Evolutionary conservation across 1,140 invertebrate species (phyloP), one percentile per base, ranked within the genome.

Genomic region (Trissolcus basalis): DNA sequence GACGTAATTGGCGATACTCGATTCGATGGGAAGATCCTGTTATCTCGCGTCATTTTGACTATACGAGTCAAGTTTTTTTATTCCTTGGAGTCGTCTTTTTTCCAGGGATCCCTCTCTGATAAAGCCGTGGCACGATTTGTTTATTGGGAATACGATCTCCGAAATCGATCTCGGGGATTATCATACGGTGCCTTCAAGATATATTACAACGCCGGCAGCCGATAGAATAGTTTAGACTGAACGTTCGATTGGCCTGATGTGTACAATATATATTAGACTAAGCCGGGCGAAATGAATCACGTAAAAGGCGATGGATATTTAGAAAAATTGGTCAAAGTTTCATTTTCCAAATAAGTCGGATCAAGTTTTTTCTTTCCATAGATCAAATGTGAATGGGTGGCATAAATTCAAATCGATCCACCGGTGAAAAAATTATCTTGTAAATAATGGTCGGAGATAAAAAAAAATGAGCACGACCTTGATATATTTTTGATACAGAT

Each of bases 1-100:
- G 76, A 79, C 80, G 73, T 81, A 80, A 81, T 81, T 83, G 80
- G 59, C 19, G 43, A 55, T 53, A 53, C 55, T 51, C 69, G 72
- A 71, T 56, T 36, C 68, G 41, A 53, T 27, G 64, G 63, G 64
- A 61, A 60, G 69, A 71, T 71, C 63, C 43, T 60, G 49, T 58
- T 72, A 77, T 77, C 63, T 63, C 44, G 51, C 59, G 65, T 56
- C 72, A 53, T 69, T 75, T 69, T 64, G 64, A 59, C 72, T 69
- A 27, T 27, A 32, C 13, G 39, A 59, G 47, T 13, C 44, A 39
- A 69, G 43, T 68, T 75, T 59, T 75, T 60, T 41, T 32, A 14
- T 43, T 14, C 8, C 7, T 7, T 14, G 33, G n/a, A 10, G 10
- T 33, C 45, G 45, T 10, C 11, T 9, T 43, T 59, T 59, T 61